Evolutionary conservation across 2,888 invertebrate species (phyloP), one percentile per base, ranked within the genome.

Genomic region (Catocala nupta): DNA sequence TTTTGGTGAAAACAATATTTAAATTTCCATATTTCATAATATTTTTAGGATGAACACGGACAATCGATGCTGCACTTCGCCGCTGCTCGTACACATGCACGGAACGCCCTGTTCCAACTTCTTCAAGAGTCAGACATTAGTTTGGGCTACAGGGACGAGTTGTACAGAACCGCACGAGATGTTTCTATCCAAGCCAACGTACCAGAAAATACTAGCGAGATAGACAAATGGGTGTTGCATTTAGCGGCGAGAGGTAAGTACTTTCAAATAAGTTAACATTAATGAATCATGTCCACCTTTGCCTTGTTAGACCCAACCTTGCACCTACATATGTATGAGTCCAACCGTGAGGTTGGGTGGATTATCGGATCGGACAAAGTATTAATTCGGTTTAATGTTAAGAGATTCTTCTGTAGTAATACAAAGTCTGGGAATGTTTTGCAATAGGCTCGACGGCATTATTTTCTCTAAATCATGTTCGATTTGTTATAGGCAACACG

Each of bases 41-140:
- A 51, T 42, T 83, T 81, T 25, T 75, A 97, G 97, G 98, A 98
- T 80, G 98, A 98, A 84, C 97, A 98, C 78, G 98, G 98, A 0
- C 98, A 98, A 87, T 98, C 97, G 67, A 96, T 98, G 95, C 89
- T 98, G 43, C 98, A 98, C 88, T 98, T 98, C 88, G 98, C 98
- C 0, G 97, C 97, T 0, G 97, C 97, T 0, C 95, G 98, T 52
- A 95, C 97, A 0, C 98, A 98, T 83, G 96, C 97, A 0, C 95
- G 97, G 55, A 97, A 97, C 71, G 97, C 97, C 0, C 92, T 98
- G 44, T 96, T 97, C 81, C 97, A 97, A 79, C 93, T 98, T 16
- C 95, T 98, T 5, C 95, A 96, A 82, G 98, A 98, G 83, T 96
- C 97, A 0, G 96, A 97, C 74, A 96, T 97, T 33, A 98, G 97